These are phyloP conservation scores for Meandrina meandrites DNA, from an alignment of 92 coral and sea anemone genomes.

Conservation along the genomic window DNA sequence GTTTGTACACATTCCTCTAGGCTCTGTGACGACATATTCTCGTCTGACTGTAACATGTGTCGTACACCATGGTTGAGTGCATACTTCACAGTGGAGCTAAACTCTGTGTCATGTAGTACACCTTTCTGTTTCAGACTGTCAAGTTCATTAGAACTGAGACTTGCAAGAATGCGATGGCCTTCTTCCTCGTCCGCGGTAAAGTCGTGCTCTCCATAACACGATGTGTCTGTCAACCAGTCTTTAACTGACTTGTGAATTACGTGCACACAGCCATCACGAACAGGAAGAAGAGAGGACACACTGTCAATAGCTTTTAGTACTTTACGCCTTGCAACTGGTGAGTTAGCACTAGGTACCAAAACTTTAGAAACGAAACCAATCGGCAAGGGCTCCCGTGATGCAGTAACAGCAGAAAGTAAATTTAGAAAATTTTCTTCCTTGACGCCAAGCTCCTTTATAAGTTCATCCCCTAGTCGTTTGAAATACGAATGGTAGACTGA, in stretches of 20 bases:
- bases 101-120: background rate
- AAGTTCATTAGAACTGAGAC: constrained; percentile 33
- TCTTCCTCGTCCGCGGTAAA: constrained; percentile 29
- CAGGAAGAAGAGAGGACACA: too few species aligned
- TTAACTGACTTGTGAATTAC: too few species aligned
- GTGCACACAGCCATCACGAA: too few species aligned
- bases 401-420: constrained; percentile 7
- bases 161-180: constrained; percentile 54
- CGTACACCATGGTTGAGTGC: too few species aligned
- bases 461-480: too few species aligned
- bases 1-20: constrained; percentile 2
- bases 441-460: background rate
- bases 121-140: constrained; percentile 14
- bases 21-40: background rate
- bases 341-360: background rate
- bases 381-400: background rate
- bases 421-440: constrained; percentile 6
- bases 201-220: constrained; percentile 26
- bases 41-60: too few species aligned
- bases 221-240: too few species aligned
- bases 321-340: too few species aligned
- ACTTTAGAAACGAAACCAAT: background rate
- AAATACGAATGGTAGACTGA: too few species aligned
- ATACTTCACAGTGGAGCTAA: background rate
- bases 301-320: too few species aligned